Conservation (phyloP, 2,797 vertebrate species). For the Cyclopterus lumpus region DNA sequence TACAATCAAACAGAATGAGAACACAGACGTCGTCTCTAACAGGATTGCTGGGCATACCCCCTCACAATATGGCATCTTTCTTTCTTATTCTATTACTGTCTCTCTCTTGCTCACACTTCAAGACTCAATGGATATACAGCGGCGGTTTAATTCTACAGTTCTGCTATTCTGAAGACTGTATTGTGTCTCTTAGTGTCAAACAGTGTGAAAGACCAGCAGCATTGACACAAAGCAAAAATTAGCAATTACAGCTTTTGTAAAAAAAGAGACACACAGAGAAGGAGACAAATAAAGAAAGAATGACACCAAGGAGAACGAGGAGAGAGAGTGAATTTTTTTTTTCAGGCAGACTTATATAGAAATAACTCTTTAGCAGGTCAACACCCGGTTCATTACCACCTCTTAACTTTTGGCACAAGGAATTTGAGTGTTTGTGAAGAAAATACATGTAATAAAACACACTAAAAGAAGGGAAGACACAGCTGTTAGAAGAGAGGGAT, state of each 20-base stretch:
- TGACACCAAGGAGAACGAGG: constrained; percentile 65
- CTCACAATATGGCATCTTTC: constrained; percentile 72
- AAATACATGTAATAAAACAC: constrained; percentile 11
- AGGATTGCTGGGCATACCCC: constrained; percentile 80
- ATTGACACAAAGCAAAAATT: constrained; percentile 66
- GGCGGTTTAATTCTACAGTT: constrained; percentile 61
- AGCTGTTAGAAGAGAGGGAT: background rate
- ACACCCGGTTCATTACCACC: constrained; percentile 82
- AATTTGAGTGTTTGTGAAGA: constrained; percentile 22
- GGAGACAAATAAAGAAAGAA: constrained; percentile 52
- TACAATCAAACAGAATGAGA: constrained; percentile 75
- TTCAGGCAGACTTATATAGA: constrained; percentile 67
- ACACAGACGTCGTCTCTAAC: constrained; percentile 76
- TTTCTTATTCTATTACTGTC: constrained; percentile 76
- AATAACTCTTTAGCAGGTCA: constrained; percentile 84
- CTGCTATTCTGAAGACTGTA: constrained; percentile 52
- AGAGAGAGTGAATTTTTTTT: constrained; percentile 79
- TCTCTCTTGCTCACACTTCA: constrained; percentile 42
- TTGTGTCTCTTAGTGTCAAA: constrained; percentile 73
- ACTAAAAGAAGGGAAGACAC: background rate
- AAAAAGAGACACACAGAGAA: constrained; percentile 32
- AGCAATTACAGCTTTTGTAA: constrained; percentile 77
- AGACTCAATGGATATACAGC: constrained; percentile 52
- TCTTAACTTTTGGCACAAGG: constrained; percentile 80
- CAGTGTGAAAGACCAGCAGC: constrained; percentile 70